Percentiles rank a stretch among this genome's conserved stretches.
These are phyloP conservation scores for Salvator merianae DNA, from an alignment of 2,113 vertebrate species.

Conservation along the genomic window DNA sequence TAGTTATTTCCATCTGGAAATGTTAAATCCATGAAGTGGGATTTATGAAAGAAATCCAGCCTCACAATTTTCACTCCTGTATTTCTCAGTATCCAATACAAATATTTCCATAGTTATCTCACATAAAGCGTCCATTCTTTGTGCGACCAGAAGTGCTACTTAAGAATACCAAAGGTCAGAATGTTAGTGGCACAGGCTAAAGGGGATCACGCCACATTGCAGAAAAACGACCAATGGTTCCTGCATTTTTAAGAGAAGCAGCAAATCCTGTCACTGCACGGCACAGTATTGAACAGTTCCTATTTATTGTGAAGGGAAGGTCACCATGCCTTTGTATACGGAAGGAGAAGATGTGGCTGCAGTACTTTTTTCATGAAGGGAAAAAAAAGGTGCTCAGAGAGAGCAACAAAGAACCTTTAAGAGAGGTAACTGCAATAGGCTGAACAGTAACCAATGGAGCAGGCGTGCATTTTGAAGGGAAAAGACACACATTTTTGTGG, in stretches of 20 bases:
- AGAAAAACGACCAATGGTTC: background rate
- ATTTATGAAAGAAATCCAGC: background rate
- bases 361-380: background rate
- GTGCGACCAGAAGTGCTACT: background rate
- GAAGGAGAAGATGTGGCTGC: background rate
- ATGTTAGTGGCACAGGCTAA: background rate
- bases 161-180: background rate
- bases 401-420: background rate
- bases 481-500: background rate
- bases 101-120: background rate
- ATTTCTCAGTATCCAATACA: background rate
- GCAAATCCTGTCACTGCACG: background rate
- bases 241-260: background rate
- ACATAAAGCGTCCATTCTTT: background rate
- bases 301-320: conserved; percentile 2
- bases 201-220: background rate
- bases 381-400: background rate
- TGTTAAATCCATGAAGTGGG: background rate
- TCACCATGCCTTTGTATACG: conserved; percentile 12
- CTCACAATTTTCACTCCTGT: background rate
- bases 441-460: background rate
- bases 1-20: background rate
- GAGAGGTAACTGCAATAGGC: background rate
- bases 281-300: background rate
- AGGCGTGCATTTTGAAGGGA: background rate